Conservation (phyloP, 1,140 invertebrate genomes). For the Lepidurus packardi region DNA sequence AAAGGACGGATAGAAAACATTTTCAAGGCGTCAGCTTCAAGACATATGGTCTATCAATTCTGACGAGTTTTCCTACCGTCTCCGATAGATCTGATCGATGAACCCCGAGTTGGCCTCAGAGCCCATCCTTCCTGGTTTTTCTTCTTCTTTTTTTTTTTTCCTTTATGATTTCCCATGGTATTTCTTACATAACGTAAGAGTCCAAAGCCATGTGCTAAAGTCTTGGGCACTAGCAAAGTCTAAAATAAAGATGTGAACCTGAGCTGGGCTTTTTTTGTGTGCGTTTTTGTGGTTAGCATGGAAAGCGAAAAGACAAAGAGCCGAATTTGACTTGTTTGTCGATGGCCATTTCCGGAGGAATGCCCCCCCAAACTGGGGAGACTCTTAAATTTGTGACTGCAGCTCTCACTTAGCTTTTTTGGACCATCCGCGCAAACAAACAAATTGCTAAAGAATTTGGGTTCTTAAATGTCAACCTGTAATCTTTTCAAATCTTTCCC, state of each 20-base stretch:
- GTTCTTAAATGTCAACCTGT: background rate
- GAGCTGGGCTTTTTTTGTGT: background rate
- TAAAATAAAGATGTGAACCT: background rate
- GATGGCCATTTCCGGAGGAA: background rate
- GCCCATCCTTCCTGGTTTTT: background rate
- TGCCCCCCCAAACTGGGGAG: background rate
- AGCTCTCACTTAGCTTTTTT: background rate
- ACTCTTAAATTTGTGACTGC: background rate
- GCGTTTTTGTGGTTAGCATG: background rate
- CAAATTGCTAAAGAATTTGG: background rate
- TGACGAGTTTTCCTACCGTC: background rate
- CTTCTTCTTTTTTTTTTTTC: too few species aligned
- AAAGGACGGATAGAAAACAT: background rate
- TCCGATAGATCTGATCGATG: background rate
- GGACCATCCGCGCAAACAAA: background rate
- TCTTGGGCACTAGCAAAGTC: too few species aligned
- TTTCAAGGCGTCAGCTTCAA: background rate
- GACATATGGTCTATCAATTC: constrained; percentile 5
- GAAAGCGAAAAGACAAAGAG: background rate
- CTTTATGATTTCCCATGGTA: too few species aligned
- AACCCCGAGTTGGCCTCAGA: background rate
- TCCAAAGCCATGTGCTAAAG: too few species aligned
- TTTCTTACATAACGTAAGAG: too few species aligned
- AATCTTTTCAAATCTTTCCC: background rate
- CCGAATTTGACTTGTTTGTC: background rate